Percentiles rank a stretch among this genome's conserved stretches.
phyloP scores from a whole-genome alignment of 2,113 vertebrate genomes.

The Burhinus bistriatus region DNA sequence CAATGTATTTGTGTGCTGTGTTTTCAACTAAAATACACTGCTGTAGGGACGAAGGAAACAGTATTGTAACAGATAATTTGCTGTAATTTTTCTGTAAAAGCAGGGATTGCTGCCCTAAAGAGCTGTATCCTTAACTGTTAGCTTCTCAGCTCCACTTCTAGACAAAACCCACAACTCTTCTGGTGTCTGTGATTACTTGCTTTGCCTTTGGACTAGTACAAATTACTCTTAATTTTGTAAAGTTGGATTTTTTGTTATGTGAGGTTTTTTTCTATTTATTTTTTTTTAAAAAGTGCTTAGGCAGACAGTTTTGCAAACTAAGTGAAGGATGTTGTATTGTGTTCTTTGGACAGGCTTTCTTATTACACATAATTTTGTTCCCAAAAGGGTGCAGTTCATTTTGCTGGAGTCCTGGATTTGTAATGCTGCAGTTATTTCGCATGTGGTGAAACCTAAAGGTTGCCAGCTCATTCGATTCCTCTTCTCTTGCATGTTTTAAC shows the following conservation, averaged over 20 bases:
- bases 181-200: neutral
- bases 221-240: neutral
- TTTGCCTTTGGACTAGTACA: neutral
- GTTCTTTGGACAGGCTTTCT: neutral
- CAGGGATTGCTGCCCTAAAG: neutral
- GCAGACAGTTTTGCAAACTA: neutral
- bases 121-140: neutral
- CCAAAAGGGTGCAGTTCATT: neutral
- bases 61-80: neutral
- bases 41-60: rapidly evolving
- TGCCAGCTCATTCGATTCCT: neutral
- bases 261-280: neutral
- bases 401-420: neutral
- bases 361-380: neutral
- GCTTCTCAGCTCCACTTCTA: neutral
- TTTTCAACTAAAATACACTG: neutral
- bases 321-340: neutral
- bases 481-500: neutral
- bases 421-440: neutral
- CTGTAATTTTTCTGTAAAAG: neutral
- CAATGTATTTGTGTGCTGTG: neutral
- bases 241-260: neutral
- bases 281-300: neutral
- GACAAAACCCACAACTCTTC: neutral
- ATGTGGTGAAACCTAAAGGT: neutral